Percentiles rank a stretch among this genome's conserved stretches.
Evolutionary conservation across 2,797 vertebrate species (phyloP).

Genomic region (Setipinna tenuifilis): DNA sequence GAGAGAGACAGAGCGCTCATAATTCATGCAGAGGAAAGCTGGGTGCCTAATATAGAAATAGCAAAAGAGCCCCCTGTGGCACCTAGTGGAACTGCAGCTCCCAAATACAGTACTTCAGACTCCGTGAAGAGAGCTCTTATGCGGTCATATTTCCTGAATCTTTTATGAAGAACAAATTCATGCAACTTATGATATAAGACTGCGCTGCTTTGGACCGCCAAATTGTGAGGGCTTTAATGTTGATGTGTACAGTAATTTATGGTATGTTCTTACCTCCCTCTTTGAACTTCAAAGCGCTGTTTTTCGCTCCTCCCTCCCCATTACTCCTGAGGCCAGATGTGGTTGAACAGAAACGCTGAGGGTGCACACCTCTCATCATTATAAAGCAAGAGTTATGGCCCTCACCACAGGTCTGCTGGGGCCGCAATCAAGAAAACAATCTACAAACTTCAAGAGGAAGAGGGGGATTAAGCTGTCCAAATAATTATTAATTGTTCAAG

Average conservation of each 20-base stretch:
- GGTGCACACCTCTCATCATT: constrained; percentile 66
- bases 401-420: constrained; percentile 56
- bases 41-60: background rate
- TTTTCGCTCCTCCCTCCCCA: constrained; percentile 34
- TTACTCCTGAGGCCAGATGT: constrained; percentile 68
- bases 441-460: background rate
- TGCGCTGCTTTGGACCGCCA: background rate
- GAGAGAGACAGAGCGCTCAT: constrained; percentile 35
- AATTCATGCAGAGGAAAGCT: background rate
- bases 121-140: background rate
- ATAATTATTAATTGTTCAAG: background rate
- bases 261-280: constrained; percentile 46
- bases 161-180: background rate
- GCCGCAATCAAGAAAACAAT: background rate
- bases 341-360: constrained; percentile 61
- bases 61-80: background rate
- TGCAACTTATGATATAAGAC: background rate
- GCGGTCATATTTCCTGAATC: background rate
- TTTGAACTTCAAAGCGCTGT: constrained; percentile 69
- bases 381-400: constrained; percentile 66
- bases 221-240: background rate
- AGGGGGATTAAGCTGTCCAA: background rate
- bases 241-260: background rate
- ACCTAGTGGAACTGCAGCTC: background rate
- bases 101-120: background rate